Base-by-base conservation (phyloP, 2,888 invertebrate genomes). In the Drosophila tanythrix region DNA sequence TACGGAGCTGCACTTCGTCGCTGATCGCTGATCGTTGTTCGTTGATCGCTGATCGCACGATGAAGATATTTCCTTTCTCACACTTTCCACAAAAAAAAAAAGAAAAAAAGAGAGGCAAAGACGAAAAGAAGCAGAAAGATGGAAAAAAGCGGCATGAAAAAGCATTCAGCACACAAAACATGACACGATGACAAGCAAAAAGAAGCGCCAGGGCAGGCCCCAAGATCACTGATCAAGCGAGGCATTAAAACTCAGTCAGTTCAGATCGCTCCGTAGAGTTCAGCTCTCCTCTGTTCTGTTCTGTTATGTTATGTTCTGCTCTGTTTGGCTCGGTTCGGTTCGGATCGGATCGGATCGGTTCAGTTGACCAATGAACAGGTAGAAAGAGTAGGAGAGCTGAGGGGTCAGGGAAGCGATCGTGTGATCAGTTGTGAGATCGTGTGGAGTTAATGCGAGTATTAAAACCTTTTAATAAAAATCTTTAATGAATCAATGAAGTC, bases 391-490 rank as follows among this genome's bases (percentile, higher is more conserved):
- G 53, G 62, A 43, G n/a, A 6, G 36, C 27, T 21, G 25, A 13
- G 38, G 50, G 58, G 62, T 55, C 36, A 59, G 64, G 46, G 61
- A 29, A 50, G 48, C 76, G 72, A 76, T 82, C 83, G 80, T 82
- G 82, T 82, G 82, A 82, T 80, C 82, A 72, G 80, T 76, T 74
- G 81, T 79, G 90, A 91, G 91, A 91, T 91, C 91, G 91, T 91
- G 91, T 91, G 91, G 91, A 91, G 91, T 91, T 91, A 91, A 91
- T 91, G 91, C 79, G 91, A 91, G 91, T 89, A 91, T 91, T 91
- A 91, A 91, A 91, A 90, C 91, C 91, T 91, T 91, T 91, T 91
- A 91, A 91, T 91, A 90, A 90, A 90, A 88, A 87, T 88, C 88
- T 88, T 89, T 90, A 90, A 89, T 88, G 90, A 89, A 90, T 89